These are phyloP conservation scores for Vesta saturnalis DNA, from an alignment of 2,888 invertebrate species.

Conservation along the genomic window DNA sequence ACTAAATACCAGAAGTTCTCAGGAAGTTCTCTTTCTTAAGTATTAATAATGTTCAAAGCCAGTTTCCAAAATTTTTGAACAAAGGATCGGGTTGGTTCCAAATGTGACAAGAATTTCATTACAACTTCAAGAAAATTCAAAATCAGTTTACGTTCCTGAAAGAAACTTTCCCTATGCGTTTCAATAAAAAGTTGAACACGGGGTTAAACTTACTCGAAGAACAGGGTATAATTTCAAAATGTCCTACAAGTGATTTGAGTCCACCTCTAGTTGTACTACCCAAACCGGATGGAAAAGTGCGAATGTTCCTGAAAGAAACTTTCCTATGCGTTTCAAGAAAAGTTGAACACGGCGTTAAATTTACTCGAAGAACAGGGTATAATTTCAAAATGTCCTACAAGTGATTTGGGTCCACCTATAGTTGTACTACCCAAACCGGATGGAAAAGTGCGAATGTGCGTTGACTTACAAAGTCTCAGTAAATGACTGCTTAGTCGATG, in stretches of 20 bases:
- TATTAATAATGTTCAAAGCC: constrained; percentile 8
- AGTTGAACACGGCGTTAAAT: background rate
- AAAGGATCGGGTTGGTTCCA: constrained; percentile 39
- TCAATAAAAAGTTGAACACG: constrained; percentile 34
- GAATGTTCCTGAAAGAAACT: constrained; percentile 37
- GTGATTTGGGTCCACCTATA: constrained; percentile 40
- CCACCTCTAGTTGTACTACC: constrained; percentile 40
- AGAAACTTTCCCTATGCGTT: constrained; percentile 38
- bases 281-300: constrained; percentile 38
- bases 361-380: no score
- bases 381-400: no score
- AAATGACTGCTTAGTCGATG: no score
- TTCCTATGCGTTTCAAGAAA: background rate
- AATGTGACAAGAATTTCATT: constrained; percentile 37
- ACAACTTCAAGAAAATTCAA: constrained; percentile 44
- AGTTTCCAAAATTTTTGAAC: constrained; percentile 36
- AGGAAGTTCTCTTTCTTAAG: background rate
- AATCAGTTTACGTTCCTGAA: constrained; percentile 34
- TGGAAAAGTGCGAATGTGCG: constrained; percentile 39
- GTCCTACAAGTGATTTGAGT: constrained; percentile 38
- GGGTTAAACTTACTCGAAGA: no score
- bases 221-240: no score
- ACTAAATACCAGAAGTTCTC: constrained; percentile 21
- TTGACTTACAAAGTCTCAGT: constrained; percentile 35
- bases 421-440: constrained; percentile 40